Evolutionary conservation across 23 tunicate species (phyloP).

Genomic region (Botrylloides violaceus): DNA sequence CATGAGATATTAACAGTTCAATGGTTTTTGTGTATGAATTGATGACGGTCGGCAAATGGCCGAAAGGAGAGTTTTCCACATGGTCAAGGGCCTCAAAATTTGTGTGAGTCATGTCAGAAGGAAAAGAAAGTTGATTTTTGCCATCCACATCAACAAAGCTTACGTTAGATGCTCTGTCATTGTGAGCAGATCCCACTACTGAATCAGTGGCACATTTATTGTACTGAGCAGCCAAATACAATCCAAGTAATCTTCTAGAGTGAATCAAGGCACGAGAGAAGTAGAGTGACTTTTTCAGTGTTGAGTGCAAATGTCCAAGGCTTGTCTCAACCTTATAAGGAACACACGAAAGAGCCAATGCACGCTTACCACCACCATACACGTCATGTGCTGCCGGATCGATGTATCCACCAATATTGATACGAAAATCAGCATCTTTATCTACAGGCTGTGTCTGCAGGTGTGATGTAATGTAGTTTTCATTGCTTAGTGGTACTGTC

Average conservation of each 20-base stretch:
- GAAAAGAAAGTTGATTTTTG: slow-evolving; percentile 30
- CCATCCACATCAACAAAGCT: slow-evolving; percentile 22
- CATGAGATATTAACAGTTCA: slow-evolving; percentile 61
- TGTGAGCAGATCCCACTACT: not conserved
- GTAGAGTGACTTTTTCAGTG: slow-evolving; percentile 56
- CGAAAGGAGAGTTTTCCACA: slow-evolving; percentile 56
- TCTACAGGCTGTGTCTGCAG: slow-evolving; percentile 16
- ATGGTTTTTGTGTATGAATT: slow-evolving; percentile 73
- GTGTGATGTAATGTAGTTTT: slow-evolving; percentile 11
- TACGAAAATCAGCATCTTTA: not conserved
- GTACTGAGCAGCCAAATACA: slow-evolving; percentile 73
- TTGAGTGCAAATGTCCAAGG: slow-evolving; percentile 10
- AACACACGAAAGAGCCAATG: slow-evolving; percentile 77
- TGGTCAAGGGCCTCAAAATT: slow-evolving; percentile 41
- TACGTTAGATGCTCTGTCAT: slow-evolving; percentile 4
- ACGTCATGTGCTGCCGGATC: slow-evolving; percentile 85
- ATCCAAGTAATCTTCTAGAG: slow-evolving; percentile 45
- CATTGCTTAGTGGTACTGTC: not conserved
- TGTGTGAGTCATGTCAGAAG: slow-evolving; percentile 44
- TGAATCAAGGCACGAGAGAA: slow-evolving; percentile 63
- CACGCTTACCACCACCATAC: slow-evolving; percentile 69
- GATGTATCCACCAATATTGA: slow-evolving; percentile 69
- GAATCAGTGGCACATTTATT: slow-evolving; percentile 23
- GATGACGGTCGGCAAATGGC: slow-evolving; percentile 64
- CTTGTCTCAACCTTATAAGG: slow-evolving; percentile 65